Evolutionary conservation across 2,888 invertebrate species (phyloP).

Genomic region (Caenorhabditis sulstoni): DNA sequence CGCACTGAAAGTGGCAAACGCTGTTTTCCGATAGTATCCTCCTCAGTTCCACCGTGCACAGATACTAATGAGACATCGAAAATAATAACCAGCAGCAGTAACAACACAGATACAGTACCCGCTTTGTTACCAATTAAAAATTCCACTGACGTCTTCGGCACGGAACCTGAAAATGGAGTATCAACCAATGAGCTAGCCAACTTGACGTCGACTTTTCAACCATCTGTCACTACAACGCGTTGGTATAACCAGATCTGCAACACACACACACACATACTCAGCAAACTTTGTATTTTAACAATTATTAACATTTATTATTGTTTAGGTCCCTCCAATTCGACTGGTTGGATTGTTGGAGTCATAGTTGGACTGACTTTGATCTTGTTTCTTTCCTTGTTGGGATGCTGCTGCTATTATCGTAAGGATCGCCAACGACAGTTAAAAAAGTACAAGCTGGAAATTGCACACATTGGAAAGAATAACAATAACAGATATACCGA

Average conservation of each 20-base stretch:
- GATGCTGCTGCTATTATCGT: constrained; percentile 33
- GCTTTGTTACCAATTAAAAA: too few relatives aligned
- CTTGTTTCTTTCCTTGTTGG: constrained; percentile 14
- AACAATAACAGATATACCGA: constrained; percentile 73
- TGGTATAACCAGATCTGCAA: constrained; percentile 7
- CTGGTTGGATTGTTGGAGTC: constrained; percentile 10
- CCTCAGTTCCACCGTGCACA: background rate
- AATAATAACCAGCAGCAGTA: too few relatives aligned
- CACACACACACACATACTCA: too few relatives aligned
- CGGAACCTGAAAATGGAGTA: too few relatives aligned
- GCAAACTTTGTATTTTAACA: too few relatives aligned
- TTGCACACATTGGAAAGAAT: constrained; percentile 62
- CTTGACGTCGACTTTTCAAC: background rate
- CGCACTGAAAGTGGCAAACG: too few relatives aligned
- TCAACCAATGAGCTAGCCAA: too few relatives aligned
- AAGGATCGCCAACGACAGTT: constrained; percentile 29
- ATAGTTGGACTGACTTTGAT: constrained; percentile 40
- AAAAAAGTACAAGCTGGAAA: constrained; percentile 55
- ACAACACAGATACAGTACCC: too few relatives aligned
- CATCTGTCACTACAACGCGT: background rate
- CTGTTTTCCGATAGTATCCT: too few relatives aligned
- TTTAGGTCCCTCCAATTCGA: background rate
- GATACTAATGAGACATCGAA: too few relatives aligned
- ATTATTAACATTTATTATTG: background rate
- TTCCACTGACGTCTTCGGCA: too few relatives aligned